Conservation (phyloP, 2,888 invertebrate genomes). For the Platycnemis pennipes region DNA sequence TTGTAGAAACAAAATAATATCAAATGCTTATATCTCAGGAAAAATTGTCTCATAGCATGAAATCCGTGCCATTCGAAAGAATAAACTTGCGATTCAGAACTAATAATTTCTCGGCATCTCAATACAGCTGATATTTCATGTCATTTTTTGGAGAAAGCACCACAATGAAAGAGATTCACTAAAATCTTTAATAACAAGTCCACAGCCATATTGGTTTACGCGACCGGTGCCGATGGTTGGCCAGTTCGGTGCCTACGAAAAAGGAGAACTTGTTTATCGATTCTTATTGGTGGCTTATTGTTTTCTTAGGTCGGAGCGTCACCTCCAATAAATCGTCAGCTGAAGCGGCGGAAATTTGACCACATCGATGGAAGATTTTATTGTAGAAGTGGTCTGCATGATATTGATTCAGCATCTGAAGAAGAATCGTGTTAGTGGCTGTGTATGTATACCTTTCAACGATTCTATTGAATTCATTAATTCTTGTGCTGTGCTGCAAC, state of each 20-base stretch:
- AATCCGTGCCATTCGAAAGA: not conserved
- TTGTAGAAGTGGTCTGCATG: not conserved
- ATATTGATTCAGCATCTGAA: not conserved
- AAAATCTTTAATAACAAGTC: constrained; percentile 34
- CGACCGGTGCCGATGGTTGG: constrained; percentile 52
- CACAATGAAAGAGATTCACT: not conserved
- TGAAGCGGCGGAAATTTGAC: constrained; percentile 17
- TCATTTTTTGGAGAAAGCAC: not conserved
- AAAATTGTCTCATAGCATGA: not conserved
- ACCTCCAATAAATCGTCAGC: not conserved
- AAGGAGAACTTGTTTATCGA: constrained; percentile 55
- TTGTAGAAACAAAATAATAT: not conserved
- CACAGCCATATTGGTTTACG: constrained; percentile 61
- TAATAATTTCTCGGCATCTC: not conserved
- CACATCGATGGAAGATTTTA: not conserved
- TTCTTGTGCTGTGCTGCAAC: not conserved
- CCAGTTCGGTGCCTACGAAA: constrained; percentile 44
- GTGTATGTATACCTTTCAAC: not conserved
- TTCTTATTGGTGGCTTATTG: constrained; percentile 53
- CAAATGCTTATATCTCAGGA: not conserved
- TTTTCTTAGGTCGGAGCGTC: constrained; percentile 32
- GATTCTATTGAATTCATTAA: not conserved
- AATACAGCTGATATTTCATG: not conserved
- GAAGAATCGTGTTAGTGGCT: not conserved
- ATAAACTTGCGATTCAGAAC: not conserved